phyloP scores from a whole-genome alignment of 2,888 invertebrate genomes.

The Galerucella pusilla region DNA sequence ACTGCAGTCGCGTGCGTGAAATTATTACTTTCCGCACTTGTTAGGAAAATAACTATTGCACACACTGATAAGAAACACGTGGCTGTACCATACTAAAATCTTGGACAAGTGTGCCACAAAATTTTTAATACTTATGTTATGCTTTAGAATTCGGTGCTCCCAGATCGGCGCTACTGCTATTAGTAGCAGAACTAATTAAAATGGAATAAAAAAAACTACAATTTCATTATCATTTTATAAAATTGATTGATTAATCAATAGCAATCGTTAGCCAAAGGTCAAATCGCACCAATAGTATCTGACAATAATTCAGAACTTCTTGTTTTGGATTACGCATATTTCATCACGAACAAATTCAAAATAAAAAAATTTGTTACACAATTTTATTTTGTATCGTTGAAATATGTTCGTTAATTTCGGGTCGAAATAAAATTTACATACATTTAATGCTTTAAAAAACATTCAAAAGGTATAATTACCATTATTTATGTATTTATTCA shows the following conservation, averaged over 20 bases:
- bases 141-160: too few relatives aligned
- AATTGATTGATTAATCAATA: background rate
- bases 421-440: background rate
- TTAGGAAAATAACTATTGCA: too few relatives aligned
- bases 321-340: background rate
- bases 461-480: background rate
- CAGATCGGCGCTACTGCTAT: too few relatives aligned
- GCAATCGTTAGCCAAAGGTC: background rate
- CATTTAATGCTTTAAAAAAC: background rate
- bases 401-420: background rate
- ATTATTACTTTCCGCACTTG: too few relatives aligned
- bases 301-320: background rate
- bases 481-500: background rate
- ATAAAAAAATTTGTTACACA: background rate
- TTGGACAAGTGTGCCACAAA: too few relatives aligned
- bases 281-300: background rate
- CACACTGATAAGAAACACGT: too few relatives aligned
- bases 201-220: background rate
- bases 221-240: background rate
- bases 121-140: too few relatives aligned
- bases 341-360: background rate
- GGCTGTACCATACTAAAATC: too few relatives aligned
- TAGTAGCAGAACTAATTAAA: too few relatives aligned
- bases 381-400: background rate
- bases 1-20: too few relatives aligned